Evolutionary conservation across 1,140 invertebrate species (phyloP).

Genomic region (Neuroterus valhalla): DNA sequence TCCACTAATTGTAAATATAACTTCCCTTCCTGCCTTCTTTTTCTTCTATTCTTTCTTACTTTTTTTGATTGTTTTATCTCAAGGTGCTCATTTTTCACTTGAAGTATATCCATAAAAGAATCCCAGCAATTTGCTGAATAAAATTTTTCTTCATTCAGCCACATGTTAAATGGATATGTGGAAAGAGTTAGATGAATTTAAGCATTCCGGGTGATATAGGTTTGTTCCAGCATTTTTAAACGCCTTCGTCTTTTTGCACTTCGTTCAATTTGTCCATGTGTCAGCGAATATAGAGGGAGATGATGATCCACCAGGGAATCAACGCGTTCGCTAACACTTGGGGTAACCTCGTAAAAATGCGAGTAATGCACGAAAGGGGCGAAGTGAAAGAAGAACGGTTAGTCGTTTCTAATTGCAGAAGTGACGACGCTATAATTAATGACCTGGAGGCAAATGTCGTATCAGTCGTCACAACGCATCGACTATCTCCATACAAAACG

Average conservation of each 20-base stretch:
- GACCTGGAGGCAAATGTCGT: conserved; percentile 63
- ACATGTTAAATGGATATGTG: background rate
- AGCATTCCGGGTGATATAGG: background rate
- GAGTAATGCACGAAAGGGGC: conserved; percentile 23
- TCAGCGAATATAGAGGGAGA: conserved; percentile 27
- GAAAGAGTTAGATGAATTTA: background rate
- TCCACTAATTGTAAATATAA: no score
- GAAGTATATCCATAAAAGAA: background rate
- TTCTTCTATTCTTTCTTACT: background rate
- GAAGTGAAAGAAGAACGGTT: conserved; percentile 51
- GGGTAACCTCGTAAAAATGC: conserved; percentile 37
- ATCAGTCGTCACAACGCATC: conserved; percentile 63
- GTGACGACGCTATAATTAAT: conserved; percentile 73
- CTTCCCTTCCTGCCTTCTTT: no score
- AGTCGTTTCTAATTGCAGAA: conserved; percentile 71
- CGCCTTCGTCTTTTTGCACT: background rate
- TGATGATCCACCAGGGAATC: conserved; percentile 3
- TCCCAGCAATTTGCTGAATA: background rate
- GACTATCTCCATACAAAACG: conserved; percentile 47
- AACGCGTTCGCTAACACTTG: conserved; percentile 33
- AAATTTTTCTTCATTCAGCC: background rate
- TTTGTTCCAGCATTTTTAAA: background rate
- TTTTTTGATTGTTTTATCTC: background rate
- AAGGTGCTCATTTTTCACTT: background rate
- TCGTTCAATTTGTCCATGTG: conserved; percentile 39